Evolutionary conservation across 2,888 invertebrate species (phyloP).

Genomic region (Xiphydria camelus): DNA sequence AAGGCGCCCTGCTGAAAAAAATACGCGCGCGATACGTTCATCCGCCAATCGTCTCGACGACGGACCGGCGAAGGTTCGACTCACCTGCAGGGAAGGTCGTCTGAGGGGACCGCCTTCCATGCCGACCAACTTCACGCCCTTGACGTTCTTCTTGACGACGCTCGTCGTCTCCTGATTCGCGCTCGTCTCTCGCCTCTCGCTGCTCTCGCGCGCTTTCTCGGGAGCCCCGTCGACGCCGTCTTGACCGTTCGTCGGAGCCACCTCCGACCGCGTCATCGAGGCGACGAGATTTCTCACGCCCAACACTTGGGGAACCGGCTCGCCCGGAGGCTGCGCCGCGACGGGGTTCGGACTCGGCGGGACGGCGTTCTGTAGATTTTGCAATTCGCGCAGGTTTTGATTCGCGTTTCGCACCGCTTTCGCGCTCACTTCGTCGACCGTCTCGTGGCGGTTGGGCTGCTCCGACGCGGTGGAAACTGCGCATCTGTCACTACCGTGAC

Average conservation of each 20-base stretch:
- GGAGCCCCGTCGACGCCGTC: slow-evolving; percentile 8
- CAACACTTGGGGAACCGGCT: slow-evolving; percentile 45
- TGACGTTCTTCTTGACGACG: slow-evolving; percentile 46
- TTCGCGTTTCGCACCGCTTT: slow-evolving; percentile 41
- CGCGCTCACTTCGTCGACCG: slow-evolving; percentile 21
- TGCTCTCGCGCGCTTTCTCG: slow-evolving; percentile 17
- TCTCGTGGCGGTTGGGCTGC: slow-evolving; percentile 27
- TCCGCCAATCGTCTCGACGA: not conserved
- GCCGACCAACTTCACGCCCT: slow-evolving; percentile 53
- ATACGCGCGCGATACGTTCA: too few relatives aligned
- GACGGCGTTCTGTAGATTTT: slow-evolving; percentile 39
- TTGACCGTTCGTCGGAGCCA: slow-evolving; percentile 24
- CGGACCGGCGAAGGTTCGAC: not conserved
- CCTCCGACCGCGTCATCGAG: slow-evolving; percentile 26
- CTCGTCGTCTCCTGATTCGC: slow-evolving; percentile 37
- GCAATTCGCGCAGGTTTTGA: slow-evolving; percentile 42
- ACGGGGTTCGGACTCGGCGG: slow-evolving; percentile 22
- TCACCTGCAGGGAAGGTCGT: slow-evolving; percentile 51
- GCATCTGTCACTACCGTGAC: too few relatives aligned
- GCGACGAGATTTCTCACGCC: slow-evolving; percentile 46
- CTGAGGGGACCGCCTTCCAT: slow-evolving; percentile 52
- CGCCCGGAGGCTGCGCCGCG: slow-evolving; percentile 19
- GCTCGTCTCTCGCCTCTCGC: slow-evolving; percentile 41
- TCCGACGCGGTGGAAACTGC: too few relatives aligned
- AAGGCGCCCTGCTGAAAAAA: slow-evolving; percentile 56